A percentile compares a stretch with the other conserved stretches of the same genome.
phyloP scores from a whole-genome alignment of 1,140 invertebrate genomes.

The Anoplolepis gracilipes region DNA sequence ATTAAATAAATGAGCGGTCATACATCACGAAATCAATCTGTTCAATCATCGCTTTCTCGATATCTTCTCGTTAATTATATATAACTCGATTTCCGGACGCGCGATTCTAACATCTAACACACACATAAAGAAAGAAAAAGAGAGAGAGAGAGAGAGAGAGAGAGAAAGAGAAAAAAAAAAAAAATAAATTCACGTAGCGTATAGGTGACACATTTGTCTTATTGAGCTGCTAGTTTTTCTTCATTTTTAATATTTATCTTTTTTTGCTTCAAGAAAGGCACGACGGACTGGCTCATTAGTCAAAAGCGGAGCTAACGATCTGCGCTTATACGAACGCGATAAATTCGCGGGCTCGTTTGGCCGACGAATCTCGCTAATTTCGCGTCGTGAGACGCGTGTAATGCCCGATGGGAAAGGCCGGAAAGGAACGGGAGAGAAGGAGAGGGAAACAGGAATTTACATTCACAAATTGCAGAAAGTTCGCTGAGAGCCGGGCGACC shows the following conservation, averaged over 20 bases:
- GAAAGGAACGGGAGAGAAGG: too few relatives aligned
- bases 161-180: background rate
- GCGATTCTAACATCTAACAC: slow-evolving; percentile 22
- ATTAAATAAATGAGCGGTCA: slow-evolving; percentile 57
- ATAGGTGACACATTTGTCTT: slow-evolving; percentile 65
- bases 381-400: slow-evolving; percentile 49
- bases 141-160: too few relatives aligned
- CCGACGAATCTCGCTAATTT: slow-evolving; percentile 54
- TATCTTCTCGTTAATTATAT: slow-evolving; percentile 55
- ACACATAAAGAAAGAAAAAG: background rate
- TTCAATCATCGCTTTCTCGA: slow-evolving; percentile 57
- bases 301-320: slow-evolving; percentile 63
- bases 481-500: slow-evolving; percentile 63
- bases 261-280: slow-evolving; percentile 7
- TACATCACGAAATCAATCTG: slow-evolving; percentile 59
- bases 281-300: slow-evolving; percentile 63
- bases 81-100: slow-evolving; percentile 43
- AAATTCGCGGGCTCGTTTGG: slow-evolving; percentile 65
- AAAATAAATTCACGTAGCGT: slow-evolving; percentile 5
- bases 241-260: too few relatives aligned
- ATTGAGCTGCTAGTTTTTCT: slow-evolving; percentile 35
- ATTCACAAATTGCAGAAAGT: slow-evolving; percentile 61
- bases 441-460: slow-evolving; percentile 53
- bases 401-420: background rate
- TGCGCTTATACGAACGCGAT: slow-evolving; percentile 58